These are phyloP conservation scores for Mythimna impura DNA, from an alignment of 2,888 invertebrate species.

Conservation along the genomic window DNA sequence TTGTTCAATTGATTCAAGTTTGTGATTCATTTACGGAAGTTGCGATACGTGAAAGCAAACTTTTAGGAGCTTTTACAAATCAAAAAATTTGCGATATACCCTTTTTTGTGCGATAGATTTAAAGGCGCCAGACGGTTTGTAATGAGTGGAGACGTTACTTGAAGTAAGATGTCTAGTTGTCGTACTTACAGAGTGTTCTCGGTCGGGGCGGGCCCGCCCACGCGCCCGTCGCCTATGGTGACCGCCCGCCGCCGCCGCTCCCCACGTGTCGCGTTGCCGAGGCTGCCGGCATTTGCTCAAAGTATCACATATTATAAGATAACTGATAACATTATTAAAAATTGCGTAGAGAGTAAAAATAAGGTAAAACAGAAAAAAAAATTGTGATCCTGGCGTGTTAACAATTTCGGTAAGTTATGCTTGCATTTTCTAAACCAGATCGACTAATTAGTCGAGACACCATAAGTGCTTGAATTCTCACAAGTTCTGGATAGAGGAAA, in stretches of 20 bases:
- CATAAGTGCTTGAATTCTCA: background rate
- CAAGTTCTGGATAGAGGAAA: background rate
- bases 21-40: constrained; percentile 30
- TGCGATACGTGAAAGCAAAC: constrained; percentile 1
- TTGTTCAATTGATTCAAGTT: constrained; percentile 52
- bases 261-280: constrained; percentile 69
- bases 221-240: constrained; percentile 80
- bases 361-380: background rate
- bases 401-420: background rate
- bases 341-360: background rate
- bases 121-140: constrained; percentile 30
- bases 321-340: background rate
- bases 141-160: constrained; percentile 38
- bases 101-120: background rate
- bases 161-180: constrained; percentile 59
- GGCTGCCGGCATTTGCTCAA: constrained; percentile 30
- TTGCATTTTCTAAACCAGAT: background rate
- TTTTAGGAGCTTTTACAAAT: constrained; percentile 28
- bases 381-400: background rate
- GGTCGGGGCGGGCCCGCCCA: constrained; percentile 76
- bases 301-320: constrained; percentile 21
- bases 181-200: constrained; percentile 65
- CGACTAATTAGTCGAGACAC: background rate
- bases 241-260: constrained; percentile 77
- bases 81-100: background rate